phyloP scores from a whole-genome alignment of 2,888 invertebrate species.

The Apodemia hepburni region DNA sequence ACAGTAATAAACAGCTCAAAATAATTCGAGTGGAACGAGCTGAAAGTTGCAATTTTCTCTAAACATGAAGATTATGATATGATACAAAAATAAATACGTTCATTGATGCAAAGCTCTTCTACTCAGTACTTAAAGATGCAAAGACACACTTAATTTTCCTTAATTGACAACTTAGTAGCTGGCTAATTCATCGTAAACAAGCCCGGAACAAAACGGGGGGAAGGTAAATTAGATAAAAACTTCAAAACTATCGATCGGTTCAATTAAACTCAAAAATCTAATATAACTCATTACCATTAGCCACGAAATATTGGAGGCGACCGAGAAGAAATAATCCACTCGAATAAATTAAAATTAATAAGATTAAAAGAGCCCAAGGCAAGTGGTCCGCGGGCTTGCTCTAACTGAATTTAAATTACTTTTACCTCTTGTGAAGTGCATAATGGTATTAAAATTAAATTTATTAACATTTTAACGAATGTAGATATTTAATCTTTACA shows the following conservation, averaged over 20 bases:
- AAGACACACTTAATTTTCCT: no score
- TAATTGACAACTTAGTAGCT: no score
- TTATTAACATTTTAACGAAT: conserved; percentile 42
- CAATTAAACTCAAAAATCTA: conserved; percentile 26
- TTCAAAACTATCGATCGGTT: background rate
- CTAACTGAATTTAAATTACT: conserved; percentile 73
- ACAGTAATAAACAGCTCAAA: no score
- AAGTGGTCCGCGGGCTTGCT: conserved; percentile 49
- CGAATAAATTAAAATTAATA: conserved; percentile 77
- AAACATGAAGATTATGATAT: no score
- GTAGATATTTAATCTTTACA: conserved; percentile 13
- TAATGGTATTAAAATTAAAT: conserved; percentile 69
- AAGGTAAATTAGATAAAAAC: background rate
- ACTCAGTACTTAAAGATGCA: no score
- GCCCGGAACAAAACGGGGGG: no score
- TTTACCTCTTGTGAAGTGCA: conserved; percentile 72
- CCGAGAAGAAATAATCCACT: conserved; percentile 63
- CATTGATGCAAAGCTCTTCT: no score
- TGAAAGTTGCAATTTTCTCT: no score
- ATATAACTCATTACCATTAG: conserved; percentile 30
- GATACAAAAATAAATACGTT: no score
- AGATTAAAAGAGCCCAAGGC: conserved; percentile 66
- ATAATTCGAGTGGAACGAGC: no score
- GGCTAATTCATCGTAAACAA: no score
- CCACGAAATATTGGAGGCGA: conserved; percentile 49